Evolutionary conservation across 2,113 vertebrate genomes (phyloP).

Genomic region (Corvus hawaiiensis): DNA sequence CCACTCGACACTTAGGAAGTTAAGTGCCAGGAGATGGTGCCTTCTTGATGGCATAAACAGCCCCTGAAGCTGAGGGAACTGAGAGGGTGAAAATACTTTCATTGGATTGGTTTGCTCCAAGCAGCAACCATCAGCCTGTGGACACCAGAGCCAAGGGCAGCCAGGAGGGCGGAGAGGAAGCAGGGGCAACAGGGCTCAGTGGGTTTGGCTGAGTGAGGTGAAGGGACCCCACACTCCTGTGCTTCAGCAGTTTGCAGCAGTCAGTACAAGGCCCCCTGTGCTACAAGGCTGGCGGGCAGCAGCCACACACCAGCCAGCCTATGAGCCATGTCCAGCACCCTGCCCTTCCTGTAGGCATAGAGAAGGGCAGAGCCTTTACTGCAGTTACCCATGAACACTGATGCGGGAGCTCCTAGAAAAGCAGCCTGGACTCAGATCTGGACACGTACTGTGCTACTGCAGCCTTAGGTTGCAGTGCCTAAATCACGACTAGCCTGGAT

Average conservation of each 20-base stretch:
- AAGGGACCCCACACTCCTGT: too few species aligned
- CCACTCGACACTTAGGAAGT: not conserved
- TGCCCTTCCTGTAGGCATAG: accelerated
- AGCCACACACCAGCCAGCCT: accelerated
- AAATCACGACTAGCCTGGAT: not conserved
- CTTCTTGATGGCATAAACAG: not conserved
- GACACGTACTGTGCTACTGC: not conserved
- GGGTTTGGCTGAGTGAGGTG: not conserved
- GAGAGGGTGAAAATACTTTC: not conserved
- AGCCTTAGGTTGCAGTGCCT: accelerated
- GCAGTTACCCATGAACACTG: not conserved
- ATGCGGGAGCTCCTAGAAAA: accelerated
- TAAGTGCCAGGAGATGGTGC: not conserved
- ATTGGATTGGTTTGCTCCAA: not conserved
- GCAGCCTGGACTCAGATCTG: not conserved
- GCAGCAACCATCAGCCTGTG: not conserved
- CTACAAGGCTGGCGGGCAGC: accelerated
- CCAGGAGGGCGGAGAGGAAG: not conserved
- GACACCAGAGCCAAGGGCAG: not conserved
- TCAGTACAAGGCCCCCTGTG: accelerated
- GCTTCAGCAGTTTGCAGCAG: not conserved
- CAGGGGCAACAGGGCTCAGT: accelerated
- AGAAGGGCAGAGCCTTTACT: not conserved
- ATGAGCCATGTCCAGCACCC: not conserved
- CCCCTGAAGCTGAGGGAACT: not conserved